Conservation (phyloP, 1,140 invertebrate species). For the Stegodyphus mimosarum region DNA sequence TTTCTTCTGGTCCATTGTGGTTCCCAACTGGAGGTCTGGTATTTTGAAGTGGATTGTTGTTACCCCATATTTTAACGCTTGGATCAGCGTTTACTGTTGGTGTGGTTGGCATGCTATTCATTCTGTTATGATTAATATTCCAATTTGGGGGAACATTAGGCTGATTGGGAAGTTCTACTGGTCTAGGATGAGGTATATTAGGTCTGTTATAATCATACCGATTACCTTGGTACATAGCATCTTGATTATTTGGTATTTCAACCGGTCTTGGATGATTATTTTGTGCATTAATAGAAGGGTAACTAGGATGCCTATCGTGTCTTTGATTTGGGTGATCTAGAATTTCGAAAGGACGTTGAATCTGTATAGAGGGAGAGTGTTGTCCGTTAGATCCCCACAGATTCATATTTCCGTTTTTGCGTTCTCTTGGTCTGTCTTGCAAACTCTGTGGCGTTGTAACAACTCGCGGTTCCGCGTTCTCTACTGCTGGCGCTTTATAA, state of each 20-base stretch:
- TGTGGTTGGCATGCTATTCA: not conserved
- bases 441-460: conserved; percentile 36
- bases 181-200: conserved; percentile 1
- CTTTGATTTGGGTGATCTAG: conserved; percentile 38
- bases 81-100: conserved; percentile 5
- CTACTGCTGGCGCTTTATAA: conserved; percentile 11
- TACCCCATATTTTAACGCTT: not conserved
- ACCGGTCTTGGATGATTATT: conserved; percentile 43
- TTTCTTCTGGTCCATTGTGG: conserved; percentile 17
- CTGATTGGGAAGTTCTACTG: conserved; percentile 21
- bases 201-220: conserved; percentile 38
- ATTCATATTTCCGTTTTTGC: conserved; percentile 8
- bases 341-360: conserved; percentile 47
- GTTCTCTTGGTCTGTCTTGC: conserved; percentile 31
- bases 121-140: conserved; percentile 34
- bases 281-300: not conserved
- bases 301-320: conserved; percentile 29
- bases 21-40: conserved; percentile 11
- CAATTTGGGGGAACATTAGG: conserved; percentile 5
- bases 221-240: conserved; percentile 2
- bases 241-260: conserved; percentile 25
- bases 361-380: conserved; percentile 21
- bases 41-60: conserved; percentile 11
- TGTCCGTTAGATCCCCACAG: conserved; percentile 8
- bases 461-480: conserved; percentile 24